A percentile compares a stretch with the other conserved stretches of the same genome.
Evolutionary conservation across 2,113 vertebrate genomes (phyloP).

Genomic region (Petrocephalus microphthalmus): DNA sequence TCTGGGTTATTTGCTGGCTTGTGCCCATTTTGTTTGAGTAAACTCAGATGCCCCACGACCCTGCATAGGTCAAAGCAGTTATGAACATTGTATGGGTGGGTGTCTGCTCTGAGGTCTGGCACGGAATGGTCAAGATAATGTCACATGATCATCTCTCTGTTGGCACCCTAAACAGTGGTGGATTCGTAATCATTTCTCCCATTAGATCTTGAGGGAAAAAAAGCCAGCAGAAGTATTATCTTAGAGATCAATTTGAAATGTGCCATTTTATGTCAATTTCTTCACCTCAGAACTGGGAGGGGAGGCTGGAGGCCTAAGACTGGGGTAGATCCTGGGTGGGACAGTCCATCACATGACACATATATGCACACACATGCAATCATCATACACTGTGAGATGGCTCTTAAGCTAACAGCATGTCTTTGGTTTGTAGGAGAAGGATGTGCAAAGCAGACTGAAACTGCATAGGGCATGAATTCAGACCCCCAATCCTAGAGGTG

Average conservation of each 20-base stretch:
- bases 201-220: neutral
- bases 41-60: neutral
- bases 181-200: neutral
- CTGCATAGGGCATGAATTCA: neutral
- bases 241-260: neutral
- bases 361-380: neutral
- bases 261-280: neutral
- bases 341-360: neutral
- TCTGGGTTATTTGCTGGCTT: neutral
- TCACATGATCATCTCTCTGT: neutral
- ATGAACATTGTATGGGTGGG: neutral
- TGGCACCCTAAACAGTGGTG: neutral
- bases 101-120: neutral
- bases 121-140: neutral
- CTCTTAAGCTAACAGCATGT: neutral
- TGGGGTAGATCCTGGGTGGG: neutral
- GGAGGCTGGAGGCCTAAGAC: neutral
- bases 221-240: neutral
- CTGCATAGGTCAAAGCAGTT: neutral
- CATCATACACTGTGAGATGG: neutral
- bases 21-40: neutral
- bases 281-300: neutral
- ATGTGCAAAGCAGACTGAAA: neutral
- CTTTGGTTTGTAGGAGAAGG: neutral
- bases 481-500: neutral